Percentiles rank a stretch among this genome's conserved stretches.
phyloP scores from a whole-genome alignment of 2,888 invertebrate genomes.

The Heliothis peltigera region DNA sequence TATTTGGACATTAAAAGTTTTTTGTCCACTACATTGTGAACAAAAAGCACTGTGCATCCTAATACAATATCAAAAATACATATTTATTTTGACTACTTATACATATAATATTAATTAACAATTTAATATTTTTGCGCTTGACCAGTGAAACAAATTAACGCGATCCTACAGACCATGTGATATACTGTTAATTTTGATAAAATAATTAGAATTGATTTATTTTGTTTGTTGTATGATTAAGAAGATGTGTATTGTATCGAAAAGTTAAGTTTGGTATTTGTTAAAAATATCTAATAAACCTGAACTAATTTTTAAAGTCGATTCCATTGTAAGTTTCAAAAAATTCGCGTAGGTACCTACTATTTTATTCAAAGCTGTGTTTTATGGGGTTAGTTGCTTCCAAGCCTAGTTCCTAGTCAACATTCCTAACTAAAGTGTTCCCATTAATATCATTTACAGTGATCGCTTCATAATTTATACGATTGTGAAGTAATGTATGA shows the following conservation, averaged over 20 bases:
- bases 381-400: conserved; percentile 48
- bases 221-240: conserved; percentile 22
- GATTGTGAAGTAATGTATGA: conserved; percentile 62
- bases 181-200: conserved; percentile 13
- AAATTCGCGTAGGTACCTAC: conserved; percentile 27
- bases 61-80: conserved; percentile 8
- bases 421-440: conserved; percentile 58
- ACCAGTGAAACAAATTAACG: not conserved
- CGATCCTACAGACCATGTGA: not conserved
- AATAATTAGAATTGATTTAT: not conserved
- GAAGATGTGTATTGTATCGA: not conserved
- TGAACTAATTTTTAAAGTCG: too few species aligned
- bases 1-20: not conserved
- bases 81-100: conserved; percentile 19
- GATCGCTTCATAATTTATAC: conserved; percentile 70
- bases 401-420: conserved; percentile 62
- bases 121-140: conserved; percentile 5
- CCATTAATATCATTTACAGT: conserved; percentile 54
- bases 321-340: conserved; percentile 31
- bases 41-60: not conserved
- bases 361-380: conserved; percentile 24
- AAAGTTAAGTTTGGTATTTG: not conserved
- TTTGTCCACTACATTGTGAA: too few species aligned
- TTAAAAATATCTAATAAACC: not conserved
- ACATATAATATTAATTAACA: not conserved